phyloP scores from a whole-genome alignment of 2,113 vertebrate species.

The Suncus etruscus region DNA sequence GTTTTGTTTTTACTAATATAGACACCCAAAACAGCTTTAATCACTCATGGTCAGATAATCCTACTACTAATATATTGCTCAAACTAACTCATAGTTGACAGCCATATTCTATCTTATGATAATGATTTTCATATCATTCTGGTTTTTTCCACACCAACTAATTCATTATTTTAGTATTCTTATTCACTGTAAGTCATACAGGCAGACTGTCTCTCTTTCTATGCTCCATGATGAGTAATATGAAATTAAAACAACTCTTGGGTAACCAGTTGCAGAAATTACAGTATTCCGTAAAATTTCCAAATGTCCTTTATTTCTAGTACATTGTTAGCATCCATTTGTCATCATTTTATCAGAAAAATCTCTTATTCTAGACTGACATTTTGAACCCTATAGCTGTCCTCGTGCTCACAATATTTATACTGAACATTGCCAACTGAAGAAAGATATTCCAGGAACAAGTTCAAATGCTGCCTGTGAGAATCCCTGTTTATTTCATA shows the following conservation, averaged over 20 bases:
- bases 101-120: neutral
- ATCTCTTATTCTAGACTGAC: neutral
- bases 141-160: neutral
- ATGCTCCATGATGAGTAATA: neutral
- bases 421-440: neutral
- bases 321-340: neutral
- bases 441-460: neutral
- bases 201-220: neutral
- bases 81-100: neutral
- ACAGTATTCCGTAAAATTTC: neutral
- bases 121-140: slow-evolving; percentile 18
- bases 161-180: neutral
- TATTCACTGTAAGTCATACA: neutral
- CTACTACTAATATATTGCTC: neutral
- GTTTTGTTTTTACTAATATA: neutral
- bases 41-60: neutral
- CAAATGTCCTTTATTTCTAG: neutral
- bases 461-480: neutral
- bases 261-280: neutral
- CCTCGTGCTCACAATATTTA: neutral
- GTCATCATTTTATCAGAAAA: neutral
- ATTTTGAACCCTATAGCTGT: neutral
- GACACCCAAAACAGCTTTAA: neutral
- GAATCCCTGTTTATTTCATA: neutral
- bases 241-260: neutral